These are phyloP conservation scores for Myotis vivesi DNA, from an alignment of 2,797 vertebrate genomes.

Conservation along the genomic window DNA sequence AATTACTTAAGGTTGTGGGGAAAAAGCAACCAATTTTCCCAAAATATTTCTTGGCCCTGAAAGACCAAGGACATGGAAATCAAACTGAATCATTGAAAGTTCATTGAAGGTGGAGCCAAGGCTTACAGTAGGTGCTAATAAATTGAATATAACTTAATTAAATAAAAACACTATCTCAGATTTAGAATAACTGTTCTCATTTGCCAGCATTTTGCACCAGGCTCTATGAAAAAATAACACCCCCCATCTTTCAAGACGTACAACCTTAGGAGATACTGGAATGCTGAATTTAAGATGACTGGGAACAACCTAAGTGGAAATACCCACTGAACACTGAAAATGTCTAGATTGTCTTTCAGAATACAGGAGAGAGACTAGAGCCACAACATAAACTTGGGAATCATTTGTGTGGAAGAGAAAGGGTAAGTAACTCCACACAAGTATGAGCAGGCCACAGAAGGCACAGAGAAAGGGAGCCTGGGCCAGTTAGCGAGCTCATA, in stretches of 20 bases:
- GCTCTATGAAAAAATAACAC: slow-evolving; percentile 25
- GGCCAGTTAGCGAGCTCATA: neutral
- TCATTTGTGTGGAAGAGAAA: neutral
- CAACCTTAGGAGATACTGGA: neutral
- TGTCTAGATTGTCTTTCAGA: neutral
- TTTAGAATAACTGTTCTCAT: neutral
- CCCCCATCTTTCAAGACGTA: neutral
- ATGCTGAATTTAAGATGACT: neutral
- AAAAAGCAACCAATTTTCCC: slow-evolving; percentile 41
- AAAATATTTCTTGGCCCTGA: slow-evolving; percentile 30
- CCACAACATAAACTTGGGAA: neutral
- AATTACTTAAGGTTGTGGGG: slow-evolving; percentile 30
- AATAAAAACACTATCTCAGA: neutral
- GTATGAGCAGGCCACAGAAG: neutral
- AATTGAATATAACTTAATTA: neutral
- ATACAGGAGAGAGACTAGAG: neutral
- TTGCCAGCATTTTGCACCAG: neutral
- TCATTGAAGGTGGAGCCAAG: neutral
- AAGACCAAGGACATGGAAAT: slow-evolving; percentile 55
- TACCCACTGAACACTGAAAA: neutral
- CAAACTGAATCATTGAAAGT: slow-evolving; percentile 44
- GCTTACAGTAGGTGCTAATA: neutral
- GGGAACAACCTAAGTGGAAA: neutral
- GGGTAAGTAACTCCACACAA: neutral
- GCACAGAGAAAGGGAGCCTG: neutral